Base-by-base conservation (phyloP, 2,113 vertebrate species). In the Nymphicus hollandicus region DNA sequence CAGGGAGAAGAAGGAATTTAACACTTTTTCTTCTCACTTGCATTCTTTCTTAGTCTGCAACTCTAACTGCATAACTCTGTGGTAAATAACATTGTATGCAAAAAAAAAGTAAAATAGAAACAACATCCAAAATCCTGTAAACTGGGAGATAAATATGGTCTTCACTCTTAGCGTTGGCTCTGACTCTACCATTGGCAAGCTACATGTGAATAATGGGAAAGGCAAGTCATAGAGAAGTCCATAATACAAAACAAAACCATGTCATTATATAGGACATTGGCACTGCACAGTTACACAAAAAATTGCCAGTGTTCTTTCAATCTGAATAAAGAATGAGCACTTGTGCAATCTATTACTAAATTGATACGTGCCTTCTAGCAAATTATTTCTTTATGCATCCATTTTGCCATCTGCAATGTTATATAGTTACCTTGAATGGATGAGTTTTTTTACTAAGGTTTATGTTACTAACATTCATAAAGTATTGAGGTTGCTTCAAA, bases 171-270 rank as follows among this genome's bases (percentile, higher is more conserved):
- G 20, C 1, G 2, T 20, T 95, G 89, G 66, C 53, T 87, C 55
- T 94, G 60, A 23, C 41, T 86, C 39, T 86, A 55, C 37, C 66
- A 55, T 60, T 91, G 88, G 73, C 63, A 78, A 73, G 18, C 49
- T 68, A 52, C 33, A 70, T n/a, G 50, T 71, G 56, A 68, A 41
- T 61, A 93, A 88, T 61, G 80, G 33, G 47, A 90, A 91, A 92
- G 47, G 7, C 76, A 78, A 92, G 65, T 43, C 33, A 66, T 28
- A 87, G 43, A 68, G 44, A 76, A 94, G 86, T 74, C 70, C n/a
- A 55, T 71, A 85, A 91, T 39, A 61, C 9, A 53, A 77, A 96
- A 82, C 68, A 89, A 90, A 97, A 46, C 91, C 83, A 58, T 86
- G 29, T 33, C 13, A 58, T 89, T 95, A 64, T 65, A 69, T 22